Conservation (phyloP, 2,113 vertebrate species). For the Helogale parvula region DNA sequence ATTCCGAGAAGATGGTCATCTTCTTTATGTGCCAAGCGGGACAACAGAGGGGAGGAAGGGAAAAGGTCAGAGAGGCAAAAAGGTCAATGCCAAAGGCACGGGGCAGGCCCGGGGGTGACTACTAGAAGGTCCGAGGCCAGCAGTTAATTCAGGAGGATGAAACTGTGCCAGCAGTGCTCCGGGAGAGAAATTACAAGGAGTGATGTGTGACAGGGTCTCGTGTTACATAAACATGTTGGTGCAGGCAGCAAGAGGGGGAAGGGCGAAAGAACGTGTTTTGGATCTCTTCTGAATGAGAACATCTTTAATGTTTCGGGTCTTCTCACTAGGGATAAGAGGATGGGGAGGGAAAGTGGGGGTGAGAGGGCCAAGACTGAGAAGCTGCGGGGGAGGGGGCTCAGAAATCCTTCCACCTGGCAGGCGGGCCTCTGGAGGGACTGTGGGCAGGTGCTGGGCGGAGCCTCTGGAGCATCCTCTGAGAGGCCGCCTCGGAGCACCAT, state of each 20-base stretch:
- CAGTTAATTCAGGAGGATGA: neutral
- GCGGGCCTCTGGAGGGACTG: fast-evolving
- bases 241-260: neutral
- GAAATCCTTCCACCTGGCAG: neutral
- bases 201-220: neutral
- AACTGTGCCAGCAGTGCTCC: neutral
- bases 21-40: neutral
- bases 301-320: neutral
- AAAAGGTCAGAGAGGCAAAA: neutral
- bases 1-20: neutral
- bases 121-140: neutral
- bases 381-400: neutral
- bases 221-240: neutral
- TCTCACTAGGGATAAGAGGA: neutral
- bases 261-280: neutral
- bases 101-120: too few relatives aligned
- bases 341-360: neutral
- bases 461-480: conserved; percentile 58
- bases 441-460: conserved; percentile 70
- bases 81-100: neutral
- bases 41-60: neutral
- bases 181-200: neutral
- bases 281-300: neutral
- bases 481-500: conserved; percentile 50
- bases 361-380: neutral